Base-by-base conservation (phyloP, 2,888 invertebrate species). In the Diadegma fenestrale region DNA sequence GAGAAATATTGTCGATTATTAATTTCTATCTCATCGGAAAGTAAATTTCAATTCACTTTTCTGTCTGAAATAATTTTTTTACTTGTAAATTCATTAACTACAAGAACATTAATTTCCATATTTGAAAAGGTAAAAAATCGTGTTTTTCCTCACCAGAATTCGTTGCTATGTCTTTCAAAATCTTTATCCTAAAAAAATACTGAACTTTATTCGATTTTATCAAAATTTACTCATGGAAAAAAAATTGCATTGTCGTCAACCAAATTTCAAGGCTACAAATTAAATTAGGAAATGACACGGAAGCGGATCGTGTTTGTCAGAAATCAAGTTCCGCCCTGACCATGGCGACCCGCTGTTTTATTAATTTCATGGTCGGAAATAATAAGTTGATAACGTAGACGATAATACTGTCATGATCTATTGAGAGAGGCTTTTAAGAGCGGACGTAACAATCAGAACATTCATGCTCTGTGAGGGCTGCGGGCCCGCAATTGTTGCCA, bases 361-460 rank as follows among this genome's bases (percentile, higher is more conserved):
- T 26, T 58, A 58, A 58, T 48, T 72, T 51, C 54, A 71, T 54
- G 64, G 26, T 58, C 37, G 37, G 72, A 72, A 73, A 54, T 43
- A 80, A 66, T 43, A 64, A 64, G 43, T 43, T 43, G 41, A 51
- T 30, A 19, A 22, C 26, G 2, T n/a, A 66, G 54, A 45, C 41
- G 51, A 63, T 51, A 78, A 73, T 73, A 43, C 63, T 43, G 63
- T 41, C 61, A 58, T 51, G 26, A 79, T 51, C 71, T 79, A 58
- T 68, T 45, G 64, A 41, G 75, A 80, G 73, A 61, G 63, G 22
- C 66, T 68, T 75, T 75, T 43, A 19, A 80, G 58, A 75, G 80
- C 80, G 80, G 80, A 80, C 75, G 73, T 75, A 61, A 80, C 66
- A 80, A 80, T 80, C 73, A 80, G 48, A 66, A 73, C 43, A 7